Evolutionary conservation across 2,888 invertebrate genomes (phyloP).

Genomic region (Chorisops tibialis): DNA sequence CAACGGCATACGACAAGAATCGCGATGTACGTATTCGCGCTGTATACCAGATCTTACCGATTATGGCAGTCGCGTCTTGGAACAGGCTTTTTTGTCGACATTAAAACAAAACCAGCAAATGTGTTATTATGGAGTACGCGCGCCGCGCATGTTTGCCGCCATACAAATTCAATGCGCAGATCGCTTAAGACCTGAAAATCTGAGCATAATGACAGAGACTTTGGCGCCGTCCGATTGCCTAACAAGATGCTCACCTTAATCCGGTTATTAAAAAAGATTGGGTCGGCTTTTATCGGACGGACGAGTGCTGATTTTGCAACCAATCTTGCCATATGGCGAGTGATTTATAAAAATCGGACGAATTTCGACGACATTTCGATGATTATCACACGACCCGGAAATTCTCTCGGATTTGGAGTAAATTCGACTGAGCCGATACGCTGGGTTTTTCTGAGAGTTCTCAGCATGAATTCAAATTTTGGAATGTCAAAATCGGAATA

Average conservation of each 20-base stretch:
- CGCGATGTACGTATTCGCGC: no score
- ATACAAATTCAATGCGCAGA: neutral
- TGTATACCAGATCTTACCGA: constrained; percentile 3
- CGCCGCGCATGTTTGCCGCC: neutral
- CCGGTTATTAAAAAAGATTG: constrained; percentile 8
- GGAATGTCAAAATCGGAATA: constrained; percentile 6
- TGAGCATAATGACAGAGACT: constrained; percentile 13
- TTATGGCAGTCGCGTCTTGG: neutral
- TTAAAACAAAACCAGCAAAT: no score
- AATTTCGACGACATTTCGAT: neutral
- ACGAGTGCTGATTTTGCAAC: no score
- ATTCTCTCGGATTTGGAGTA: constrained; percentile 4
- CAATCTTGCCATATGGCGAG: neutral
- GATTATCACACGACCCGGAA: constrained; percentile 7
- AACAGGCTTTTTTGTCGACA: no score
- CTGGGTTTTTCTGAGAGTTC: neutral
- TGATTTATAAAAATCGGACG: neutral
- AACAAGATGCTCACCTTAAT: constrained; percentile 11
- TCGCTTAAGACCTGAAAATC: neutral
- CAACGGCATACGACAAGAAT: neutral
- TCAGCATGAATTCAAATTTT: constrained; percentile 1
- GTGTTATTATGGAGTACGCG: neutral
- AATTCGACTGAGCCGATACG: neutral
- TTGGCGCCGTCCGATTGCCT: constrained; percentile 21
- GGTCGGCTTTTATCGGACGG: no score